Evolutionary conservation across 2,888 invertebrate species (phyloP).

Genomic region (Antheraea yamamai): DNA sequence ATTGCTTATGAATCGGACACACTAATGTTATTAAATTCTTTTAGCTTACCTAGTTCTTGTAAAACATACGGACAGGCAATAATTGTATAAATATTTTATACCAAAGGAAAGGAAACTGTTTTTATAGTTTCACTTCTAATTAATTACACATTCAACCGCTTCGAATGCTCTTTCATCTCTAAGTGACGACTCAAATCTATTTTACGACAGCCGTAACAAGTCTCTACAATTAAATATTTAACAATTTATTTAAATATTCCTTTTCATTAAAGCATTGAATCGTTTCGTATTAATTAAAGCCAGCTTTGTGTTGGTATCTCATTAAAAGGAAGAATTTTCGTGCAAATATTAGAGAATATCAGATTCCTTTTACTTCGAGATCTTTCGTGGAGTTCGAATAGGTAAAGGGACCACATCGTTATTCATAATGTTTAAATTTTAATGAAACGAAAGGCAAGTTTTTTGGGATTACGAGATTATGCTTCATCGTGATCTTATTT

Average conservation of each 20-base stretch:
- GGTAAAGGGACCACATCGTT: neutral
- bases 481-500: neutral
- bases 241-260: constrained; percentile 39
- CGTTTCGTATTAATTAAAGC: constrained; percentile 44
- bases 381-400: neutral
- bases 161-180: constrained; percentile 39
- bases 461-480: neutral
- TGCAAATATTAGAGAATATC: constrained; percentile 15
- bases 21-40: neutral
- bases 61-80: neutral
- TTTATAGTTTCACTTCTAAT: constrained; percentile 18
- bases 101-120: neutral
- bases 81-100: neutral
- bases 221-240: constrained; percentile 57
- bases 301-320: constrained; percentile 11
- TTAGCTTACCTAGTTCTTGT: neutral
- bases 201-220: constrained; percentile 58
- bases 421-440: constrained; percentile 5
- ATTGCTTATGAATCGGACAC: neutral
- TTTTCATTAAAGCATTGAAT: constrained; percentile 38
- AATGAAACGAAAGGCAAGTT: neutral
- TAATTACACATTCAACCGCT: constrained; percentile 61
- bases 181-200: constrained; percentile 38
- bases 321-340: constrained; percentile 13
- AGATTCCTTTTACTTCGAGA: constrained; percentile 9